A percentile compares a stretch with the other conserved stretches of the same genome.
Evolutionary conservation across 2,113 vertebrate species (phyloP).

Genomic region (Furnarius figulus): DNA sequence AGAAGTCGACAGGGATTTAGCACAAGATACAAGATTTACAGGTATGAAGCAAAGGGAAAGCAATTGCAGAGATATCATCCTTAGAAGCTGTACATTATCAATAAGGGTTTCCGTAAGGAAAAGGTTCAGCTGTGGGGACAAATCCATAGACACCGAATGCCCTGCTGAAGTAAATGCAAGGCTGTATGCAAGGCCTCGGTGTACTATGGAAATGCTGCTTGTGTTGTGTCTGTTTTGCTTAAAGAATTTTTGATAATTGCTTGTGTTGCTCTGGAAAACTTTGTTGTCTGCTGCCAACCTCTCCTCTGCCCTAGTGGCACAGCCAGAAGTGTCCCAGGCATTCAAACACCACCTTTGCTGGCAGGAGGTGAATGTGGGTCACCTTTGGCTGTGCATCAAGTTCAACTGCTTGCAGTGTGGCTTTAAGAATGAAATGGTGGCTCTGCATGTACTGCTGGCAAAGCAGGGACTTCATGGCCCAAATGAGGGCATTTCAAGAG

Average conservation of each 20-base stretch:
- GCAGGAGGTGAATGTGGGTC: neutral
- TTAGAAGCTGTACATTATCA: neutral
- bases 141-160: neutral
- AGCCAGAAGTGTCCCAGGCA: neutral
- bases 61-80: neutral
- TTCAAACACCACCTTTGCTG: neutral
- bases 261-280: neutral
- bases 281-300: neutral
- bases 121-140: constrained; percentile 24
- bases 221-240: constrained; percentile 24
- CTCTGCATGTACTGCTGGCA: neutral
- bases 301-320: neutral
- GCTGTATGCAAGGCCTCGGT: neutral
- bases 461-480: neutral
- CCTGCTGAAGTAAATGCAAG: neutral
- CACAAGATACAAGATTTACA: constrained; percentile 99
- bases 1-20: constrained; percentile 97
- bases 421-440: neutral
- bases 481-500: neutral
- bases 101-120: constrained; percentile 31
- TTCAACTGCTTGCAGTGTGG: neutral
- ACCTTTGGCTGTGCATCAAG: neutral
- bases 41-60: constrained; percentile 82
- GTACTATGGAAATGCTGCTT: neutral
- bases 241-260: neutral